Conservation (phyloP, 1,140 invertebrate genomes). For the Ruditapes philippinarum region DNA sequence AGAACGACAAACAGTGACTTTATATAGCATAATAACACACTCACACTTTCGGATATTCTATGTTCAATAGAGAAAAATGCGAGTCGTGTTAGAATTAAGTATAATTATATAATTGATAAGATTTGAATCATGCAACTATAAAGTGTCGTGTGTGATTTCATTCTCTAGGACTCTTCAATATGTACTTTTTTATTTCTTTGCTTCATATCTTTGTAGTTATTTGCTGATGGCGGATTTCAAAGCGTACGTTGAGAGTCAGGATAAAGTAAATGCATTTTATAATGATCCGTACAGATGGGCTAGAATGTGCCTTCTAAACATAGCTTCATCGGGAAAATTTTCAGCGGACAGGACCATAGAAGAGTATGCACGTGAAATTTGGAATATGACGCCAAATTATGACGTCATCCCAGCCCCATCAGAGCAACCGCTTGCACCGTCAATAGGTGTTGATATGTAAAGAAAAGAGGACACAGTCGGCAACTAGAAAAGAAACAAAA, state of each 20-base stretch:
- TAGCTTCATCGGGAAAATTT: constrained; percentile 99
- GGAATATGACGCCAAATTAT: constrained; percentile 96
- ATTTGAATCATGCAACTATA: no score
- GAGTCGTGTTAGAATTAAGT: no score
- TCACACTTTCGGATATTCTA: no score
- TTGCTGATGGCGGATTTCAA: constrained; percentile 97
- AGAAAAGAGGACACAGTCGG: no score
- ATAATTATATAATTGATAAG: no score
- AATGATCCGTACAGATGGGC: constrained; percentile 97
- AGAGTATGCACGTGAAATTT: constrained; percentile 98
- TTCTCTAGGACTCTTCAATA: no score
- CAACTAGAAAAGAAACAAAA: no score
- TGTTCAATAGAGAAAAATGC: no score
- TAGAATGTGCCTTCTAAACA: constrained; percentile 97
- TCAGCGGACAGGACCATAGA: constrained; percentile 97
- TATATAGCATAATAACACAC: no score
- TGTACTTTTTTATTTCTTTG: no score
- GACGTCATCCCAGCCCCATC: constrained; percentile 95
- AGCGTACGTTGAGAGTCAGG: constrained; percentile 96
- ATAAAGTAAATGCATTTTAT: constrained; percentile 94
- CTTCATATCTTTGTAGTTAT: constrained; percentile 89
- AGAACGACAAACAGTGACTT: no score
- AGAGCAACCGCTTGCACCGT: constrained; percentile 64
- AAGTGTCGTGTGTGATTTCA: no score
- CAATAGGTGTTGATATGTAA: constrained; percentile 42